Evolutionary conservation across 2,888 invertebrate genomes (phyloP).

Genomic region (Nyleta sp.): DNA sequence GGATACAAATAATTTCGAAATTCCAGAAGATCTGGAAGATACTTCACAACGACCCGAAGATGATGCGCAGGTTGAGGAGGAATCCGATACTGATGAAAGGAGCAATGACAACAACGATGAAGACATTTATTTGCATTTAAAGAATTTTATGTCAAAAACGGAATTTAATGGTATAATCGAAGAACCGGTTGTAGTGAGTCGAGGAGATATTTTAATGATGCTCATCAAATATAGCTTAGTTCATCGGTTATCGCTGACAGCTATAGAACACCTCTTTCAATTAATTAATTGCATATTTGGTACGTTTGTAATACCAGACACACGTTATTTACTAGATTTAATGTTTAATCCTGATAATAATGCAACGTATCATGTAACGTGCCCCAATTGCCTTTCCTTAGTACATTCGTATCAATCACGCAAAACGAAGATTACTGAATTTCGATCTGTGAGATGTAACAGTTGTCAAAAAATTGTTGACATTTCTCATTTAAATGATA

Average conservation of each 20-base stretch:
- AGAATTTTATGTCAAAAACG: background rate
- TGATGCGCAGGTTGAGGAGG: too few relatives aligned
- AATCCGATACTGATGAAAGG: too few relatives aligned
- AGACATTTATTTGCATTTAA: background rate
- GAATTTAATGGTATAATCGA: background rate
- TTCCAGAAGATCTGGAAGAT: too few relatives aligned
- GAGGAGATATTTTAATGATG: slow-evolving; percentile 11
- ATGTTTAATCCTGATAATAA: slow-evolving; percentile 19
- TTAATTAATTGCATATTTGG: slow-evolving; percentile 21
- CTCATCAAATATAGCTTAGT: background rate
- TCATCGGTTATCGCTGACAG: slow-evolving; percentile 1
- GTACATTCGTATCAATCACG: background rate
- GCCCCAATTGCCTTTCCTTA: slow-evolving; percentile 2
- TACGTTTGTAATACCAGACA: background rate
- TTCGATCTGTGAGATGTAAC: background rate
- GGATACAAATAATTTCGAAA: too few relatives aligned
- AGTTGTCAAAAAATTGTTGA: background rate
- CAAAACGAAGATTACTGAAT: background rate
- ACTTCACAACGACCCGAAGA: too few relatives aligned
- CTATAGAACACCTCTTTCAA: slow-evolving; percentile 7
- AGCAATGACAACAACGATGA: too few relatives aligned
- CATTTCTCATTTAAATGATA: background rate
- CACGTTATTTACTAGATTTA: slow-evolving; percentile 25
- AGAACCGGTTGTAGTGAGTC: background rate
- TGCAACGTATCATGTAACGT: slow-evolving; percentile 4